phyloP scores from a whole-genome alignment of 2,113 vertebrate species.

The Ovibos moschatus region DNA sequence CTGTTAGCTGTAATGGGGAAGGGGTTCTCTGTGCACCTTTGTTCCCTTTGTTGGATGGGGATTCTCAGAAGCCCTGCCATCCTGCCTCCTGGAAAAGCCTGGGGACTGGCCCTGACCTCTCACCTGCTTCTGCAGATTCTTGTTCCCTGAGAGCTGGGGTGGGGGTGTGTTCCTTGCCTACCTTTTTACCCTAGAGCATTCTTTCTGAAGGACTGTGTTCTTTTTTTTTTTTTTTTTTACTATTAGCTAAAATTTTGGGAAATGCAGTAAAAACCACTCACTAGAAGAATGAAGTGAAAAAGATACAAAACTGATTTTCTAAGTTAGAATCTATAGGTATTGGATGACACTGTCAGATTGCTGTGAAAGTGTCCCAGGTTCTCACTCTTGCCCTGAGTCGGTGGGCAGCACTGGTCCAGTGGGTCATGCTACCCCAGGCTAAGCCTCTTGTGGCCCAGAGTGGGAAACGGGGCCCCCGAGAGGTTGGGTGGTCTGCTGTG shows the following conservation, averaged over 20 bases:
- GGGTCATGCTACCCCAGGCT: not conserved
- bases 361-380: fast-evolving
- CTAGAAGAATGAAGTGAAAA: not conserved
- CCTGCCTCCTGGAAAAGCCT: not conserved
- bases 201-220: not conserved
- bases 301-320: fast-evolving
- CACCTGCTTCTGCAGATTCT: not conserved
- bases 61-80: not conserved
- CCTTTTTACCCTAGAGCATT: not conserved
- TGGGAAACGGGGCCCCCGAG: not conserved
- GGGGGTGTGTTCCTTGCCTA: not conserved
- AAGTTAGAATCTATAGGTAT: fast-evolving
- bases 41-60: not conserved
- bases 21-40: fast-evolving
- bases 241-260: not conserved
- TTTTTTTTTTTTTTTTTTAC: not conserved
- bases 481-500: not conserved
- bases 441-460: not conserved
- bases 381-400: not conserved
- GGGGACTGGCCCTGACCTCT: not conserved
- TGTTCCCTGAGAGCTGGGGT: not conserved
- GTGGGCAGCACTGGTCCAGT: not conserved
- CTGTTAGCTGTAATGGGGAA: fast-evolving
- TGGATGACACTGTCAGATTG: fast-evolving
- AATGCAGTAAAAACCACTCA: not conserved